phyloP scores from a whole-genome alignment of 2,888 invertebrate species.

The Eilema sororculum region DNA sequence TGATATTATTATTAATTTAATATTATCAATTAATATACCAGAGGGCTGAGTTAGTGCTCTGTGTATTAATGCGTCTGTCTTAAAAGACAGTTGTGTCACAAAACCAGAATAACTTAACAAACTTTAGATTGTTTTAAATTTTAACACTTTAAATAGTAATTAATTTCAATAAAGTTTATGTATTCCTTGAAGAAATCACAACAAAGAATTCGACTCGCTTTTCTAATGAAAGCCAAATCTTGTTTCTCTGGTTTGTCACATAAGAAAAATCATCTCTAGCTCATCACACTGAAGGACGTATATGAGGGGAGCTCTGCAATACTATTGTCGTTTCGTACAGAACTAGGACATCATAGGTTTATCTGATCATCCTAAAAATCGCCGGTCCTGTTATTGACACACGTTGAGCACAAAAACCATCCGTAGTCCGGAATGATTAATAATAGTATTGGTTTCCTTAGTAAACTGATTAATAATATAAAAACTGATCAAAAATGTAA shows the following conservation, averaged over 20 bases:
- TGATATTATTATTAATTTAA: no score
- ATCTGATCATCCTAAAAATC: background rate
- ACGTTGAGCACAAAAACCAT: background rate
- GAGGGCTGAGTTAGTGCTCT: no score
- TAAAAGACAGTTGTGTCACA: no score
- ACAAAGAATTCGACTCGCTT: background rate
- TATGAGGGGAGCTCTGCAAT: background rate
- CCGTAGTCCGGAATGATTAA: background rate
- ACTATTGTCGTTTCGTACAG: no score
- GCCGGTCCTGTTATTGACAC: background rate
- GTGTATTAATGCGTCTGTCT: no score
- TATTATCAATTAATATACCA: no score
- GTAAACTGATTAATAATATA: background rate
- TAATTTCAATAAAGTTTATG: no score
- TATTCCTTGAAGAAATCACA: no score
- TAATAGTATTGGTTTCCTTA: background rate
- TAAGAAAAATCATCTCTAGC: conserved; percentile 1
- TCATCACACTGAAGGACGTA: conserved; percentile 1
- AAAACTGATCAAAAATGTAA: background rate
- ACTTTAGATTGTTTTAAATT: no score
- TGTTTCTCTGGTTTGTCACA: background rate
- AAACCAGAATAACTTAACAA: no score
- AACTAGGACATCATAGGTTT: conserved; percentile 1
- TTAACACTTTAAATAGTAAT: no score
- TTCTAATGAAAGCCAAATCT: background rate